A percentile compares a stretch with the other conserved stretches of the same genome.
Conservation (phyloP, 2,113 vertebrate species). For the Conger conger region DNA sequence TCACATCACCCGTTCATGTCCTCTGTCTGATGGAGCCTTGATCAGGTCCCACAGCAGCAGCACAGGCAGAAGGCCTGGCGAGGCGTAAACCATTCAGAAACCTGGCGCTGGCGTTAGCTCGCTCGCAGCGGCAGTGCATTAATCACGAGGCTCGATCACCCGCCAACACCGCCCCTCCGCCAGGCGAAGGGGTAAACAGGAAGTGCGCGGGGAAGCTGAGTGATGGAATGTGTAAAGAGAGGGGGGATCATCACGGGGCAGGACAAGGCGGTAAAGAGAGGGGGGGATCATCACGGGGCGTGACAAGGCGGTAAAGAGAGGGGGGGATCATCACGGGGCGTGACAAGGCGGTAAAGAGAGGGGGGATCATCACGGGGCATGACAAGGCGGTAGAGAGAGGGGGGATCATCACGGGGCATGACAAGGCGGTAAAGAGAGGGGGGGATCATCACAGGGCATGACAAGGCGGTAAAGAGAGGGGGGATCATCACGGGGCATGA, state of each 20-base stretch:
- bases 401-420: too few species aligned
- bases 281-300: too few species aligned
- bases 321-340: background rate
- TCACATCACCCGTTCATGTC: background rate
- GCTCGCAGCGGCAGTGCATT: background rate
- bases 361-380: background rate
- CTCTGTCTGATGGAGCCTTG: background rate
- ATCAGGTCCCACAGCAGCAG: background rate
- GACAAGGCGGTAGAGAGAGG: conserved; percentile 23
- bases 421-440: too few species aligned
- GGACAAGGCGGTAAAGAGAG: conserved; percentile 22
- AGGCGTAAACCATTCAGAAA: background rate
- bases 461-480: conserved; percentile 12
- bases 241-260: background rate
- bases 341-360: conserved; percentile 17
- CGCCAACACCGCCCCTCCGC: background rate
- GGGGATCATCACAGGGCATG: conserved; percentile 1
- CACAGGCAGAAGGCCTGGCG: background rate
- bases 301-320: too few species aligned
- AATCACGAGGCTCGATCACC: too few species aligned
- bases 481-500: conserved; percentile 12
- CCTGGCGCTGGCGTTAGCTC: background rate
- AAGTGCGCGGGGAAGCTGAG: conserved; percentile 8
- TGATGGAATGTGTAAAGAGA: background rate
- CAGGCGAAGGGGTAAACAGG: background rate